phyloP scores from a whole-genome alignment of 2,797 vertebrate species.

The Acanthurus leucopareius region DNA sequence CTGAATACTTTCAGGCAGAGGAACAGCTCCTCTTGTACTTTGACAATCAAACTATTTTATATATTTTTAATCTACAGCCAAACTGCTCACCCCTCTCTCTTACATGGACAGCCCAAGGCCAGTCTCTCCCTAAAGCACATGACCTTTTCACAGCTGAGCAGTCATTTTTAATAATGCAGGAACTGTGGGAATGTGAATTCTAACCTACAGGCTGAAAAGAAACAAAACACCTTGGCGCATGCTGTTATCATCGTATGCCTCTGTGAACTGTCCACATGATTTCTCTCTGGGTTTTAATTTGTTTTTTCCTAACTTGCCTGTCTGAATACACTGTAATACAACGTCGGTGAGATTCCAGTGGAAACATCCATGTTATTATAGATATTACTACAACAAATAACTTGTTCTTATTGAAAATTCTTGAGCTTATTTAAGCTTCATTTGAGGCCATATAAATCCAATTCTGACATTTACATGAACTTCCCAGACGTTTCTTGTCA shows the following conservation, averaged over 20 bases:
- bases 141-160: constrained; percentile 20
- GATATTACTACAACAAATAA: not conserved
- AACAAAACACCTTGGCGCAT: constrained; percentile 26
- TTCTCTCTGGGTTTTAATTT: no score
- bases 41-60: not conserved
- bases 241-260: constrained; percentile 4
- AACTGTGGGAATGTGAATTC: not conserved
- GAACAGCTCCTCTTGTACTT: not conserved
- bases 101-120: not conserved
- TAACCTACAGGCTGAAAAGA: constrained; percentile 21
- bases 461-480: no score
- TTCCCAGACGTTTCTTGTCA: no score
- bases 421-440: not conserved
- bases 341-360: not conserved
- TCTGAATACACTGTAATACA: not conserved
- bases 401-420: not conserved
- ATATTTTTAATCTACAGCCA: not conserved
- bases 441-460: no score
- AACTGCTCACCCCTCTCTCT: not conserved
- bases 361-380: not conserved
- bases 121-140: not conserved
- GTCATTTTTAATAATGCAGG: constrained; percentile 19
- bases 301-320: not conserved
- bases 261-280: not conserved
- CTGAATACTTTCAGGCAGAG: not conserved